Evolutionary conservation across 2,113 vertebrate species (phyloP), one percentile per base, ranked within the genome.

Genomic region (Spea multiplicata): DNA sequence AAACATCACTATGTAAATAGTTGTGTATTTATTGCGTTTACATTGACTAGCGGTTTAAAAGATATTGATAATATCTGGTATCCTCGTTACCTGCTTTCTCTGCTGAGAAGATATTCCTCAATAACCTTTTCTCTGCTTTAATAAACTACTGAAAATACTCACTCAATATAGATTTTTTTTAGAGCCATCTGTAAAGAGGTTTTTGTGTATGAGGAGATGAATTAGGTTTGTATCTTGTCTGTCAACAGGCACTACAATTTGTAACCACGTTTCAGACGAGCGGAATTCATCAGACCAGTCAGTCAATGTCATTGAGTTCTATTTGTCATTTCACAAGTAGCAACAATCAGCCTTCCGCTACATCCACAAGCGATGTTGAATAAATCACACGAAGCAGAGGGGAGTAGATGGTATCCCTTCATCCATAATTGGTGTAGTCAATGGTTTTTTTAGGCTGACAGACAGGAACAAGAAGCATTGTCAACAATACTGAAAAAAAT

Each of bases 231-330:
- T 75, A 44, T 85, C 68, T 84, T 76, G 84, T 91, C 92, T 88
- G 84, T 93, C 88, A 86, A 62, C 13, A 3, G 52, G 80, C 84
- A 89, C 87, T 84, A 90, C 77, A 17, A 91, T 92, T 94, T 89
- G 78, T 75, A 85, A 87, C 86, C 80, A 87, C 89, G 90, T 89
- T 86, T 90, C 84, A 89, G 90, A 91, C 87, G 87, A 91, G 93
- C 87, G 89, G 89, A 91, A 95, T 95, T 95, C 95, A 97, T 96
- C 94, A 91, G 91, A 87, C 86, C 91, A 94, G 94, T 94, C 94
- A 90, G 90, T 96, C 95, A 94, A 89, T 95, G 94, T 94, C 96
- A 91, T 76, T 79, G 88, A 91, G 86, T 86, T 81, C 88, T 87
- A 88, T 92, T 93, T 89, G 87, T 94, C 94, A 93, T 91, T 93